phyloP scores from a whole-genome alignment of 2,797 vertebrate species.

The Gallinago nigripennis region DNA sequence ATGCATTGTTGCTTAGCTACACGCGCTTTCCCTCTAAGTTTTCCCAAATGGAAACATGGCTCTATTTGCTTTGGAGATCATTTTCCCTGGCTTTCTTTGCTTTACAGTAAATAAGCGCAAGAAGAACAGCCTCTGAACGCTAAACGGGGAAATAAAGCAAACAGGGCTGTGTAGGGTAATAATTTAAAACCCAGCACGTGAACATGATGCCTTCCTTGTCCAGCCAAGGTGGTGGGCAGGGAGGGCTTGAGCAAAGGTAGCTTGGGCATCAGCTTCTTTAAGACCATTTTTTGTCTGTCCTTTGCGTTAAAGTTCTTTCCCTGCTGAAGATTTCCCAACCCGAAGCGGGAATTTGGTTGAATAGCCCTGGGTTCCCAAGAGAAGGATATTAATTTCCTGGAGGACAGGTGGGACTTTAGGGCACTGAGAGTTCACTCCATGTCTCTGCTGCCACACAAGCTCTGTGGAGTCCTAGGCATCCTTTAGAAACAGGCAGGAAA shows the following conservation, averaged over 20 bases:
- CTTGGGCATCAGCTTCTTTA: neutral
- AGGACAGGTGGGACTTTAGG: neutral
- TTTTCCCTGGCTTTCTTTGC: slow-evolving; percentile 59
- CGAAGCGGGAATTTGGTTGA: neutral
- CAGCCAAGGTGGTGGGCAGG: neutral
- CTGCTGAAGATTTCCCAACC: neutral
- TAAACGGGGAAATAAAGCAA: slow-evolving; percentile 10
- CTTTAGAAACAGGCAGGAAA: neutral
- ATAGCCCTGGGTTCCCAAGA: neutral
- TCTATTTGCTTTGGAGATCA: slow-evolving; percentile 68
- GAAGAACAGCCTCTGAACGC: slow-evolving; percentile 33
- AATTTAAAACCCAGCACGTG: neutral
- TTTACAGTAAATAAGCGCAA: slow-evolving; percentile 53
- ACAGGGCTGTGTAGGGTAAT: neutral
- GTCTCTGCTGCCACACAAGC: neutral
- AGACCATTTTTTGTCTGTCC: neutral
- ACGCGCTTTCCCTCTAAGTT: slow-evolving; percentile 46
- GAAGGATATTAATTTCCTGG: neutral
- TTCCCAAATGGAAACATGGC: slow-evolving; percentile 73
- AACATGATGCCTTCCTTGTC: neutral
- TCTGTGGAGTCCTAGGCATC: neutral
- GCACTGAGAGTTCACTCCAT: fast-evolving
- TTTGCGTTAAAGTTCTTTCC: neutral
- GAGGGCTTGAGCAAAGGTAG: neutral
- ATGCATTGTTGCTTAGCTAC: slow-evolving; percentile 69